Evolutionary conservation across 2,113 vertebrate species (phyloP).

Genomic region (Mandrillus leucophaeus): DNA sequence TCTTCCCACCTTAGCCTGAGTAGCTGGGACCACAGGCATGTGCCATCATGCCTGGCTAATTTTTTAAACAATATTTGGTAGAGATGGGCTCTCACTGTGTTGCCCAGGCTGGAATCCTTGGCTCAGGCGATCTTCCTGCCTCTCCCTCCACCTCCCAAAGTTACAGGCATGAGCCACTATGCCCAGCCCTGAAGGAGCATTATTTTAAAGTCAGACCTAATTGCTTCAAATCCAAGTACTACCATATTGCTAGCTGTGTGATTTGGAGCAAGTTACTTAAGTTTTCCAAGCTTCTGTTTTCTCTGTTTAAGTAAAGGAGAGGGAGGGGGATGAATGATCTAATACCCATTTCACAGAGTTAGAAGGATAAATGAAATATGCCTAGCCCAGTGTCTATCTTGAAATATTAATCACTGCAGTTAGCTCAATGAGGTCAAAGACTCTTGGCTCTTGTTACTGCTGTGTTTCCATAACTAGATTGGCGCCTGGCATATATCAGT

Average conservation of each 20-base stretch:
- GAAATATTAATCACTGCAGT: not conserved
- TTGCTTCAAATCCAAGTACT: conserved; percentile 1
- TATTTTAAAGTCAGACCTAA: conserved; percentile 33
- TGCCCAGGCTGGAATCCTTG: too few relatives aligned
- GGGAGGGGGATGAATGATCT: not conserved
- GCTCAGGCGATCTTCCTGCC: too few relatives aligned
- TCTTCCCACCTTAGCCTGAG: too few relatives aligned
- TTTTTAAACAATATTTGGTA: too few relatives aligned
- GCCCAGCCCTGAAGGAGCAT: not conserved
- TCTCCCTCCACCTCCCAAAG: too few relatives aligned
- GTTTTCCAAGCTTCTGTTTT: not conserved
- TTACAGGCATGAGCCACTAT: too few relatives aligned
- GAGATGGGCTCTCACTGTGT: too few relatives aligned
- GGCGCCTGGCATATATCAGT: not conserved
- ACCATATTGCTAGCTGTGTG: not conserved
- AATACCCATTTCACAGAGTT: not conserved
- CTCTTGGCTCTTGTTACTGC: not conserved
- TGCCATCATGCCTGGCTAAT: too few relatives aligned
- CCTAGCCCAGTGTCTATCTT: not conserved
- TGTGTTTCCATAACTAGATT: not conserved
- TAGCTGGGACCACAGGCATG: too few relatives aligned
- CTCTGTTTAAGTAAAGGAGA: not conserved
- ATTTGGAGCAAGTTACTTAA: conserved; percentile 14
- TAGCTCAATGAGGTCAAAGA: not conserved
- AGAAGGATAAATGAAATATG: conserved; percentile 11